Evolutionary conservation across 2,113 vertebrate genomes (phyloP), one percentile per base, ranked within the genome.

Genomic region (Kryptolebias marmoratus): DNA sequence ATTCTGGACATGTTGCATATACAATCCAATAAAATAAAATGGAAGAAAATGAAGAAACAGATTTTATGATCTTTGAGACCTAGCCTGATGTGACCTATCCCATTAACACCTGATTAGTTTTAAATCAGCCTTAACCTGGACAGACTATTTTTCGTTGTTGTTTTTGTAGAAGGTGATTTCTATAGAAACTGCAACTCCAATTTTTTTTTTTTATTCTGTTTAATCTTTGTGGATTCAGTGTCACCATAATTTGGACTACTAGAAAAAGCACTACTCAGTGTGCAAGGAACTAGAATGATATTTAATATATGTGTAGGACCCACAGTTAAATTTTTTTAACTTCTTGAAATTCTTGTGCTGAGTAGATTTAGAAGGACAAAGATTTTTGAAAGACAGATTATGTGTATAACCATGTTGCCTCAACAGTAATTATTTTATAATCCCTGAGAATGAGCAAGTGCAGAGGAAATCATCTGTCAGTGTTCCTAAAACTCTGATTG

Each of bases 361-460:
- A 36, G 4, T 58, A 58, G 18, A 36, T 58, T 32, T 58, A 58
- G 31, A 39, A 59, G 2, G 39, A 18, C 18, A 2, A 30, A 36
- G 32, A 30, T n/a, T n/a, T 32, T 59, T 59, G 57, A 59, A 39
- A 59, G 32, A 59, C 50, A 53, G 32, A 39, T 59, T 59, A 59
- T 59, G 57, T 39, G 31, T 36, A 31, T 31, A 58, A 58, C 56
- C 6, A 18, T 58, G 56, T 58, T 58, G 56, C 56, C 14, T 39
- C 32, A 59, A 39, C 57, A 39, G 57, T 59, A 59, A 59, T 59
- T 59, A 59, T 32, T 59, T 59, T 59, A 39, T 59, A 59, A 59
- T 59, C 57, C 57, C 10, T 28, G 31, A 39, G 36, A 39, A 32
- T 39, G 57, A 39, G 31, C 15, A 2, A 28, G 31, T 18, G 57